Percentiles rank a stretch among this genome's conserved stretches.
Conservation (phyloP, 2,888 invertebrate species). For the Diploptera punctata region DNA sequence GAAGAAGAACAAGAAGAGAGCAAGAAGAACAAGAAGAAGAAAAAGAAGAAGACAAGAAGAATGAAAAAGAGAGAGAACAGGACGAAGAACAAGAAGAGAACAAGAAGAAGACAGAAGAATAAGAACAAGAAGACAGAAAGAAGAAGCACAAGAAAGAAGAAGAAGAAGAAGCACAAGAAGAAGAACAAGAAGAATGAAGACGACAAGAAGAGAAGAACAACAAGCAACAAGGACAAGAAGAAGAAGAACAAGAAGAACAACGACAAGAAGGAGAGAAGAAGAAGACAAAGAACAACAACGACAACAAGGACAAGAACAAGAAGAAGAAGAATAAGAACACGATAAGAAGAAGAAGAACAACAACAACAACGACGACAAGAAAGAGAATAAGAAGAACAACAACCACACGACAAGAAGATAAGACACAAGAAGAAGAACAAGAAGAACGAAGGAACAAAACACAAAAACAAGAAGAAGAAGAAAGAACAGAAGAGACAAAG, state of each 20-base stretch:
- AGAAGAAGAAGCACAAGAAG: too few relatives aligned
- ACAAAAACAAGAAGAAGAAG: background rate
- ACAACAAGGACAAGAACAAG: background rate
- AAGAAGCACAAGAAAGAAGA: too few relatives aligned
- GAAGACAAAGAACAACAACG: background rate
- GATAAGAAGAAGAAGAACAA: background rate
- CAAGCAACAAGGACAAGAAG: background rate
- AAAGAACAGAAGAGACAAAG: background rate
- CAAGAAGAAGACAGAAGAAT: too few relatives aligned
- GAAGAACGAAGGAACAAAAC: too few relatives aligned
- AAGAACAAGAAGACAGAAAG: too few relatives aligned
- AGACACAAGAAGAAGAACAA: background rate
- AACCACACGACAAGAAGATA: too few relatives aligned
- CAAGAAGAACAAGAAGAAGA: background rate
- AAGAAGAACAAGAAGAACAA: background rate
- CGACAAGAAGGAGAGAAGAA: background rate
- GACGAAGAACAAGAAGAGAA: too few relatives aligned
- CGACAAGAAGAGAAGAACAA: background rate
- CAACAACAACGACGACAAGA: background rate
- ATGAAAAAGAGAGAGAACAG: too few relatives aligned
- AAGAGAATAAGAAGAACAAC: background rate
- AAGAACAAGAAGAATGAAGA: background rate
- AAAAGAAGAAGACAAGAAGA: too few relatives aligned
- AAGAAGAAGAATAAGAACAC: background rate
- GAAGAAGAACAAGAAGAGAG: too few relatives aligned